These are phyloP conservation scores for Adelosebastes latens DNA, from an alignment of 2,797 vertebrate species.

Conservation along the genomic window DNA sequence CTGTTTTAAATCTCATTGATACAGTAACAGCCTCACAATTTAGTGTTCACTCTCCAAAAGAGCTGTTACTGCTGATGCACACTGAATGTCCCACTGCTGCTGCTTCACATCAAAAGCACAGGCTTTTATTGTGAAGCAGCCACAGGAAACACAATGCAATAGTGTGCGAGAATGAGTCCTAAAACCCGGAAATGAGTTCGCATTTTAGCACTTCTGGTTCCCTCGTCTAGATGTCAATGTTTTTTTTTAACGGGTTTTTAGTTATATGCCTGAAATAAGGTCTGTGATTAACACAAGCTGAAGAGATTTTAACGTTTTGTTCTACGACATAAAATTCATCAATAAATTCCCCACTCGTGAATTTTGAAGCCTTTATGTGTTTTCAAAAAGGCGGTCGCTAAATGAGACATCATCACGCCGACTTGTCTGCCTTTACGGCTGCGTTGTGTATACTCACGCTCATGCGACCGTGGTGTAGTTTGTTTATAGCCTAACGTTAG, in stretches of 20 bases:
- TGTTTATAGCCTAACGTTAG: background rate
- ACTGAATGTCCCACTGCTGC: background rate
- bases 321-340: accelerated
- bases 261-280: too few species aligned
- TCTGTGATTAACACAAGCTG: too few species aligned
- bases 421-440: too few species aligned
- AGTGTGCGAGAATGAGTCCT: background rate
- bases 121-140: background rate
- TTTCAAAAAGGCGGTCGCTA: too few species aligned
- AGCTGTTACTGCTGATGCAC: background rate
- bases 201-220: too few species aligned
- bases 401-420: background rate
- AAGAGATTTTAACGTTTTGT: too few species aligned
- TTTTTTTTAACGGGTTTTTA: too few species aligned
- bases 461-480: too few species aligned
- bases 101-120: background rate
- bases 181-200: background rate
- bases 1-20: background rate
- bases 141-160: background rate
- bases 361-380: too few species aligned
- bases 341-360: too few species aligned
- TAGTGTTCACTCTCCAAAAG: background rate
- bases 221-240: accelerated
- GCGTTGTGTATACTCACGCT: too few species aligned
- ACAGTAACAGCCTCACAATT: background rate